phyloP scores from a whole-genome alignment of 2,888 invertebrate species.

The Ceratothoa steindachneri region DNA sequence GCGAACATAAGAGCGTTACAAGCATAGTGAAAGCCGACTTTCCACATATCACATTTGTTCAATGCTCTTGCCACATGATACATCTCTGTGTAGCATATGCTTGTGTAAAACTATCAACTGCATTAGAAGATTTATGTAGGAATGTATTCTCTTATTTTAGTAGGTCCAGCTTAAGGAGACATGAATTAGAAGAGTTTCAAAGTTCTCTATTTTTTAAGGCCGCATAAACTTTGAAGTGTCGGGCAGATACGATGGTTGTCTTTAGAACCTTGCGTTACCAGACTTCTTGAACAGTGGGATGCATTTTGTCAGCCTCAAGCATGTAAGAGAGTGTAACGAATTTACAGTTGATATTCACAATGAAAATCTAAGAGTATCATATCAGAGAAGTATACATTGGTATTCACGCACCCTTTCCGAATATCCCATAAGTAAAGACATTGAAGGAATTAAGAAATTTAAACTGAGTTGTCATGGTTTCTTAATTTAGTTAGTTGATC shows the following conservation, averaged over 20 bases:
- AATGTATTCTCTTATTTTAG: no score
- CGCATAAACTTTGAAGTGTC: background rate
- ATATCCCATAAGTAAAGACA: background rate
- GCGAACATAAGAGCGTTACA: no score
- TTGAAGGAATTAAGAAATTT: background rate
- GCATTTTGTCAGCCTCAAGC: background rate
- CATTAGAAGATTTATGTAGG: no score
- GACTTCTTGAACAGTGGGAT: background rate
- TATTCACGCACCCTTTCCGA: background rate
- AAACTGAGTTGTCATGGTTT: background rate
- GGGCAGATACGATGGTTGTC: background rate
- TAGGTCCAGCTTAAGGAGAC: no score
- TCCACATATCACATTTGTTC: no score
- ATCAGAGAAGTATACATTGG: background rate
- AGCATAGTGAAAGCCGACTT: no score
- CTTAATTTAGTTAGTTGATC: background rate
- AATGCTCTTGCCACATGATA: no score
- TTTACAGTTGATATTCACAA: background rate
- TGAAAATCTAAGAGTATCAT: no score
- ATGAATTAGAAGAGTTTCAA: background rate
- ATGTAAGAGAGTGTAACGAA: background rate
- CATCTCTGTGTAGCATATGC: no score
- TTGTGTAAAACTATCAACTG: no score
- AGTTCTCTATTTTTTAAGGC: background rate
- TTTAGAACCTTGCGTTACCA: background rate